Base-by-base conservation (phyloP, 2,888 invertebrate species). In the Lasioglossum oenotherae region DNA sequence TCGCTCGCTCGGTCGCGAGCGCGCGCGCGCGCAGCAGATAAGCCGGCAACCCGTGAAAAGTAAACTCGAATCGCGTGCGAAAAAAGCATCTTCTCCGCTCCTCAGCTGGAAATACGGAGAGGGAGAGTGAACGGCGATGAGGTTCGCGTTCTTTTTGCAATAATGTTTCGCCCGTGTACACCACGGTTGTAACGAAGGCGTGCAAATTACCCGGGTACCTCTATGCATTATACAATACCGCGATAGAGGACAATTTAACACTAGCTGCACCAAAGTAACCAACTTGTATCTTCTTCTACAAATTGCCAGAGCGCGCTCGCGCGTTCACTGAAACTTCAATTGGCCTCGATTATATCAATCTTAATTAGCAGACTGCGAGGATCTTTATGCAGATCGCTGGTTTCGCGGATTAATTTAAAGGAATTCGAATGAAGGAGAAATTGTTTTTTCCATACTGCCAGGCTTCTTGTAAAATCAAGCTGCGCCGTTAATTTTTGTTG, bases 11-110 rank as follows among this genome's bases (percentile, higher is more conserved):
- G 46, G 0, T 14, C 46, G 46, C 46, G 31, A 31, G 31, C 31
- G 0, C 46, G 16, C 16, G 4, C 14, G 46, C 46, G 46, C 19
- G 23, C 10, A 1, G n/a, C 6, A 46, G 69, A 81, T 69, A 74
- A n/a, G 27, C 38, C 31, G 31, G 23, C 49, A 46, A 74, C 10
- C 38, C 38, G 74, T 80, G 82, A 75, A 82, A 82, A 82, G n/a
- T 27, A 27, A 4, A 23, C 73, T 73, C 46, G 73, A 73, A 81
- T 78, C 78, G 73, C 81, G 64, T 14, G 78, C 14, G 38, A 78
- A 73, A 53, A 71, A 64, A 53, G 5, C 5, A 74, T 60, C 38
- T 69, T 23, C 23, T 8, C 16, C 35, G 67, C 31, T 27, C 16
- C 23, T 53, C 23, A 23, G 53, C 23, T 53, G 53, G 53, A 53